Conservation (phyloP, 2,797 vertebrate species). For the Platyrinchus mystaceus region DNA sequence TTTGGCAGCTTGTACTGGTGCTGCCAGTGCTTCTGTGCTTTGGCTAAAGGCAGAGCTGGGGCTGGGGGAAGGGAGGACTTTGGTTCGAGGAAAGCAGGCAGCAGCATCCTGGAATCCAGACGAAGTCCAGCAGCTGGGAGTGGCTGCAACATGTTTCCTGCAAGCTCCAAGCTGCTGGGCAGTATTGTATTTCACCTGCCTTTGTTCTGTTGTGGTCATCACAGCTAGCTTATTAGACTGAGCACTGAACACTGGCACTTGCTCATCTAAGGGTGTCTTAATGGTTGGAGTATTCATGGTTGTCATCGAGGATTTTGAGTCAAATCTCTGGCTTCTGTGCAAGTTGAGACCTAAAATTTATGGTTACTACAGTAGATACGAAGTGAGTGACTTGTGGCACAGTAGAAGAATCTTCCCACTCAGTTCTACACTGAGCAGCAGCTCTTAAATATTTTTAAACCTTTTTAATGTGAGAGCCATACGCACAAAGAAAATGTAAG, state of each 20-base stretch:
- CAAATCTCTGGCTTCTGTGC: neutral
- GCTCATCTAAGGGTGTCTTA: neutral
- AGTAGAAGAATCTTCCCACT: neutral
- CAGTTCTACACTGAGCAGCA: neutral
- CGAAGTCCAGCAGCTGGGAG: neutral
- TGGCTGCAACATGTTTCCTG: neutral
- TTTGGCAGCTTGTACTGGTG: neutral
- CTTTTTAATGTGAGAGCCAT: neutral
- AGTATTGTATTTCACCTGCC: neutral
- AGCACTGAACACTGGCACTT: neutral
- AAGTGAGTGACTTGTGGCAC: neutral
- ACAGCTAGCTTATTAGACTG: neutral
- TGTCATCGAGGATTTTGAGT: neutral
- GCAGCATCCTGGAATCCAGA: neutral
- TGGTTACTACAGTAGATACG: neutral
- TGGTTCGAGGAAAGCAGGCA: neutral
- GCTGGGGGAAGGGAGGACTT: neutral
- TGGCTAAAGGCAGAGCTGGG: neutral
- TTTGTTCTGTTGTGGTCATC: neutral
- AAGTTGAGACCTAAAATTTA: neutral
- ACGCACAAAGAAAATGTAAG: neutral
- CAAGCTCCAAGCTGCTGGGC: neutral
- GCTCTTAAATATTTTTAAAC: constrained; percentile 16
- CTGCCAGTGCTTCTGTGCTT: neutral
- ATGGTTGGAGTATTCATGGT: neutral